phyloP scores from a whole-genome alignment of 1,140 invertebrate genomes.

The Drosophila suzukii region DNA sequence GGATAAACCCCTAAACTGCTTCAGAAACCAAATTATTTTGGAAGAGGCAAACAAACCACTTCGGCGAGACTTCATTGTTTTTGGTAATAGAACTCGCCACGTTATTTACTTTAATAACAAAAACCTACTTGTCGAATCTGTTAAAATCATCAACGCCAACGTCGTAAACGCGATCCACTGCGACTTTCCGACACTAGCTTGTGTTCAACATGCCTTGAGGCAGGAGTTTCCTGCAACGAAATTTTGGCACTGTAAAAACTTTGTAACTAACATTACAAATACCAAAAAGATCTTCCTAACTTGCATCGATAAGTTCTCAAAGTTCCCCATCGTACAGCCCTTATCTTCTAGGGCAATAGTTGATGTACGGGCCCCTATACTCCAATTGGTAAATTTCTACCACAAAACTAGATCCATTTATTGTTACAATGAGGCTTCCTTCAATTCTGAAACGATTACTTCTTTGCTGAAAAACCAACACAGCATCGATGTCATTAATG shows the following conservation, averaged over 20 bases:
- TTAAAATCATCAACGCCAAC: conserved; percentile 1
- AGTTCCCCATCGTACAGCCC: conserved; percentile 29
- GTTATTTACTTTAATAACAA: conserved; percentile 4
- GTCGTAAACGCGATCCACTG: conserved; percentile 20
- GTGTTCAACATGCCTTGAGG: not conserved
- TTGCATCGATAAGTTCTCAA: conserved; percentile 1
- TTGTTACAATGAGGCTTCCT: conserved; percentile 31
- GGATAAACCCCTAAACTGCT: conserved; percentile 41
- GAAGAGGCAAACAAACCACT: conserved; percentile 16
- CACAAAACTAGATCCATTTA: conserved; percentile 21
- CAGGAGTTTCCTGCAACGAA: conserved; percentile 12
- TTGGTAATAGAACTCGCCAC: conserved; percentile 12
- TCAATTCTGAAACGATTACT: conserved; percentile 17
- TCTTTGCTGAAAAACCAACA: conserved; percentile 1
- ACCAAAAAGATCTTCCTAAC: conserved; percentile 28
- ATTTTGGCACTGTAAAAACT: conserved; percentile 13
- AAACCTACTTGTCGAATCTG: not conserved
- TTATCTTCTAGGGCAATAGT: conserved; percentile 29
- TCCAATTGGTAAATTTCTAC: conserved; percentile 30
- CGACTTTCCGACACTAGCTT: conserved; percentile 20
- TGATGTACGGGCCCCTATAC: conserved; percentile 2
- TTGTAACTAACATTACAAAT: conserved; percentile 15
- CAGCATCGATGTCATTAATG: conserved; percentile 8
- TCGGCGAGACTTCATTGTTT: conserved; percentile 2
- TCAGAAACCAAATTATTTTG: conserved; percentile 35